Evolutionary conservation across 2,113 vertebrate species (phyloP).

Genomic region (Trichomycterus rosablanca): DNA sequence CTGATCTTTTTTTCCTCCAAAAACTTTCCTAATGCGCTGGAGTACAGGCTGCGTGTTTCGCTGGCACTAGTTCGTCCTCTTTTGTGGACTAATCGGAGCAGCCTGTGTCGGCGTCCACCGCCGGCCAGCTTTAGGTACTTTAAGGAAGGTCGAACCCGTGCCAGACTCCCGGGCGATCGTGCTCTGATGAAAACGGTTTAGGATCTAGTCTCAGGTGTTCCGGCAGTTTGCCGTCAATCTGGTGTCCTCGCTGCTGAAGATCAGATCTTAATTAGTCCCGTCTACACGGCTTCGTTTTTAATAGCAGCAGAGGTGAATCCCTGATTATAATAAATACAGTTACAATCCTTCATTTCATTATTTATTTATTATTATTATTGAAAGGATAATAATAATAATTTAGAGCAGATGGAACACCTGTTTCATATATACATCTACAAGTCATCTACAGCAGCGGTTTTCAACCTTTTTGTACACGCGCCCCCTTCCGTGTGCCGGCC

Average conservation of each 20-base stretch:
- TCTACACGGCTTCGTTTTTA: background rate
- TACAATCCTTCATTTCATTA: too few relatives aligned
- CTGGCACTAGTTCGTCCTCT: constrained; percentile 14
- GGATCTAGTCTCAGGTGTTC: constrained; percentile 11
- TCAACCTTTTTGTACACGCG: too few relatives aligned
- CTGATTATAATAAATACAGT: background rate
- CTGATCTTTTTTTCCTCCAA: constrained; percentile 5
- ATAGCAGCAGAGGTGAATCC: too few relatives aligned
- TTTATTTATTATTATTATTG: too few relatives aligned
- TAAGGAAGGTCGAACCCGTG: background rate
- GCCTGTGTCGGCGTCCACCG: constrained; percentile 14
- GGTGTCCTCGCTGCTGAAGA: background rate
- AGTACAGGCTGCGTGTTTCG: constrained; percentile 25
- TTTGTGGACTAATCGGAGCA: constrained; percentile 24
- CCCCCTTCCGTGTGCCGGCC: too few relatives aligned
- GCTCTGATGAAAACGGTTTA: constrained; percentile 1
- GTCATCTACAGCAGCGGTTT: too few relatives aligned
- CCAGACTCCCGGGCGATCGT: background rate
- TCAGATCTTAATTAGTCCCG: constrained; percentile 16
- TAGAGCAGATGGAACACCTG: too few relatives aligned
- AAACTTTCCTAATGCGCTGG: constrained; percentile 3
- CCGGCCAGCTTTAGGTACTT: constrained; percentile 1
- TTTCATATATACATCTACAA: too few relatives aligned
- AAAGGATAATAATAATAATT: too few relatives aligned
- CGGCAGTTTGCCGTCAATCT: background rate